A percentile compares a stretch with the other conserved stretches of the same genome.
Conservation (phyloP, 2,888 invertebrate genomes). For the Erynnis tages region DNA sequence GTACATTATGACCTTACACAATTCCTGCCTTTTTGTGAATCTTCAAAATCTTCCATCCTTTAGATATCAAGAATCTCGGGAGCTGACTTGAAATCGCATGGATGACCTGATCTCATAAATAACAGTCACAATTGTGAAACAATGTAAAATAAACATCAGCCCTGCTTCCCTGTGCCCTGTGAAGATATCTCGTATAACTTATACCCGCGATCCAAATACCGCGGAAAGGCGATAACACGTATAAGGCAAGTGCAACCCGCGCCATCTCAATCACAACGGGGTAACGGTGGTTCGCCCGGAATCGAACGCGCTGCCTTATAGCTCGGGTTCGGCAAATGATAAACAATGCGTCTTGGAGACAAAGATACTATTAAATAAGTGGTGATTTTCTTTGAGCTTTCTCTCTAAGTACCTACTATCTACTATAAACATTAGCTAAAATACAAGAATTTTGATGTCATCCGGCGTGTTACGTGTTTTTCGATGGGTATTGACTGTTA, state of each 20-base stretch:
- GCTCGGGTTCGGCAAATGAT: constrained; percentile 59
- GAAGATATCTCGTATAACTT: constrained; percentile 35
- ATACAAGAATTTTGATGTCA: too few relatives aligned
- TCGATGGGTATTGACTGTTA: too few relatives aligned
- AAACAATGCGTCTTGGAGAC: constrained; percentile 52
- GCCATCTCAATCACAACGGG: constrained; percentile 22
- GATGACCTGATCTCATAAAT: background rate
- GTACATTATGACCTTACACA: too few relatives aligned
- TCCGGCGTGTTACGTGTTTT: too few relatives aligned
- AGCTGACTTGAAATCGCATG: too few relatives aligned
- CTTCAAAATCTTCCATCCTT: too few relatives aligned
- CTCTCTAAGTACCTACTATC: constrained; percentile 1
- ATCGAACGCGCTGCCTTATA: constrained; percentile 61
- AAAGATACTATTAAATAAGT: constrained; percentile 46
- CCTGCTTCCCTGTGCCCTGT: constrained; percentile 28
- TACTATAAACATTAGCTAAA: too few relatives aligned
- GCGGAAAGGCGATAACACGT: constrained; percentile 23
- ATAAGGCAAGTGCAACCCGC: constrained; percentile 25
- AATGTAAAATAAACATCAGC: constrained; percentile 15
- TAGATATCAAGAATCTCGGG: too few relatives aligned
- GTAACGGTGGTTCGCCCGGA: constrained; percentile 31
- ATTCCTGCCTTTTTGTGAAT: too few relatives aligned
- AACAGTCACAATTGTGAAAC: background rate
- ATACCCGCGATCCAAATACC: constrained; percentile 15
- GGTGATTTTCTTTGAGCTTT: constrained; percentile 18